These are phyloP conservation scores for Synergus umbraculus DNA, from an alignment of 2,888 invertebrate genomes.

Conservation along the genomic window DNA sequence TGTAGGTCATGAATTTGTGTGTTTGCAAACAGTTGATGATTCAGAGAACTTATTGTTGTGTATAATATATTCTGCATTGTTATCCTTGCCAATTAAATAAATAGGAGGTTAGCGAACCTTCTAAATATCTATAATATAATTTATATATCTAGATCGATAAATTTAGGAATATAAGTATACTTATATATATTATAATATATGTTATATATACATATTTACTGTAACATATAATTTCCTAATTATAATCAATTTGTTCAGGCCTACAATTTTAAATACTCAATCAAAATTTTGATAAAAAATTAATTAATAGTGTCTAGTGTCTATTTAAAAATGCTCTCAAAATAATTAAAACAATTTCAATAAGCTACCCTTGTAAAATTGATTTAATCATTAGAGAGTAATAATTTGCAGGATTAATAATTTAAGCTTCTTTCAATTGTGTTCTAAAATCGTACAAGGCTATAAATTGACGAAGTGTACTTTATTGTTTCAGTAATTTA, in stretches of 20 bases:
- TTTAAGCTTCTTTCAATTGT: background rate
- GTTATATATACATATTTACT: no score
- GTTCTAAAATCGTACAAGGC: background rate
- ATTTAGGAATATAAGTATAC: background rate
- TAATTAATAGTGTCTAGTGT: no score
- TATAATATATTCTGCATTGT: background rate
- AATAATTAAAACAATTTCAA: no score
- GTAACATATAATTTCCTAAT: no score
- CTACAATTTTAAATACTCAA: no score
- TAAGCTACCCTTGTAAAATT: no score
- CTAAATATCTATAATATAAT: background rate
- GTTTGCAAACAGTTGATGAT: constrained; percentile 38
- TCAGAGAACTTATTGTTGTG: background rate
- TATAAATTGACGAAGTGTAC: background rate
- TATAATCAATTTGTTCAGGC: no score
- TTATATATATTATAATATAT: no score
- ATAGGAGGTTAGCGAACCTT: background rate
- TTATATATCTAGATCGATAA: background rate
- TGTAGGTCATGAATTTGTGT: background rate
- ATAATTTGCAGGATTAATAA: background rate
- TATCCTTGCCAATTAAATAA: background rate
- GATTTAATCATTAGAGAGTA: background rate
- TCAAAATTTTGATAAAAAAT: no score
- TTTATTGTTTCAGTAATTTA: constrained; percentile 21
- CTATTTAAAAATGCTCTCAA: no score